phyloP scores from a whole-genome alignment of 2,888 invertebrate species.

The Desoria tigrina region DNA sequence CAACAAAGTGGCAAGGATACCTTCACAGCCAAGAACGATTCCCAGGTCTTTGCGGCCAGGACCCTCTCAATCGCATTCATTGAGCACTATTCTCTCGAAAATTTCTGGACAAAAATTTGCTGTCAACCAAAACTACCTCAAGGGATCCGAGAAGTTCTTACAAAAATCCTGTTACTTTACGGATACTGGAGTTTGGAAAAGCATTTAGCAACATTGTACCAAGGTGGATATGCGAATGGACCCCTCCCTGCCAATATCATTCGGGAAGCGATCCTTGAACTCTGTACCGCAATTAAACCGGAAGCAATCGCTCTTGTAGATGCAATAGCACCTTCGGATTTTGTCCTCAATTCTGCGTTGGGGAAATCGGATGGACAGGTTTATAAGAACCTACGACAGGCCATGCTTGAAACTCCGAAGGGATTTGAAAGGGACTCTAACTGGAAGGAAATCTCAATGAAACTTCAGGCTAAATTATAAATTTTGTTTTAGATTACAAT shows the following conservation, averaged over 20 bases:
- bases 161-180: conserved; percentile 66
- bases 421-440: conserved; percentile 70
- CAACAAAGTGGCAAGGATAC: conserved; percentile 65
- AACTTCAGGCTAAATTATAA: background rate
- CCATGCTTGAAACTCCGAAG: conserved; percentile 67
- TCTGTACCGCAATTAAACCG: conserved; percentile 70
- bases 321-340: conserved; percentile 73
- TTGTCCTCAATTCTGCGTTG: conserved; percentile 80
- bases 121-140: conserved; percentile 58
- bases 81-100: conserved; percentile 60
- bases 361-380: conserved; percentile 82
- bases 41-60: conserved; percentile 80
- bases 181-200: conserved; percentile 71
- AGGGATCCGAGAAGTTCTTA: conserved; percentile 60
- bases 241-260: conserved; percentile 64
- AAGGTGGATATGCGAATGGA: conserved; percentile 64
- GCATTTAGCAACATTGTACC: conserved; percentile 69
- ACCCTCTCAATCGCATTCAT: conserved; percentile 74
- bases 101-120: conserved; percentile 58
- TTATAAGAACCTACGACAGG: conserved; percentile 71
- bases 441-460: conserved; percentile 66
- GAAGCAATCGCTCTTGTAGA: conserved; percentile 78
- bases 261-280: conserved; percentile 67
- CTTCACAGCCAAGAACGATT: conserved; percentile 79
- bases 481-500: background rate